A percentile compares a stretch with the other conserved stretches of the same genome.
phyloP scores from a whole-genome alignment of 2,113 vertebrate species.

The Datnioides undecimradiatus region DNA sequence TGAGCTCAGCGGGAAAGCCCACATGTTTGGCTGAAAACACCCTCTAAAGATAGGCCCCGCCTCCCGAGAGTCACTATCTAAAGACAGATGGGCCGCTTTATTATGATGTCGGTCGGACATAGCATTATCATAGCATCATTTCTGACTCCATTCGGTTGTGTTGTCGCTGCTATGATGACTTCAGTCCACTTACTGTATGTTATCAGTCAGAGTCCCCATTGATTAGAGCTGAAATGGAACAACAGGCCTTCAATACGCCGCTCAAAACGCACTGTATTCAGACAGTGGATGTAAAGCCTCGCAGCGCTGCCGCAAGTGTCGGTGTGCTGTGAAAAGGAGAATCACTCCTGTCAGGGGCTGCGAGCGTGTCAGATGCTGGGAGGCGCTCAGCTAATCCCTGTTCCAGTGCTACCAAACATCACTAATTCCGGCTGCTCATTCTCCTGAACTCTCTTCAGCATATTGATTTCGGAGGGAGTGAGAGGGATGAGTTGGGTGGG shows the following conservation, averaged over 20 bases:
- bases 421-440: conserved; percentile 24
- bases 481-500: conserved; percentile 41
- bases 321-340: conserved; percentile 20
- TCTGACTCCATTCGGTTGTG: background rate
- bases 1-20: conserved; percentile 32
- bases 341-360: background rate
- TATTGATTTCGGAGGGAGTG: conserved; percentile 34
- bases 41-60: background rate
- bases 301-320: background rate
- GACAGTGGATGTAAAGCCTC: background rate
- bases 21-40: conserved; percentile 6
- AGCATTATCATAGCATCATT: too few relatives aligned
- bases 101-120: too few relatives aligned
- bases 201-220: background rate
- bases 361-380: background rate
- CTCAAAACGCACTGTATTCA: background rate
- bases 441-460: background rate
- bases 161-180: background rate
- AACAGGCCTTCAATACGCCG: background rate
- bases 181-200: background rate
- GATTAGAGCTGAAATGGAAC: conserved; percentile 9
- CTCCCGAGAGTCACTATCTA: background rate
- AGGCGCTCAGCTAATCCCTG: conserved; percentile 4
- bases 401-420: conserved; percentile 20
- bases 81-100: too few relatives aligned